Base-by-base conservation (phyloP, 2,797 vertebrate species). In the Fringilla coelebs region DNA sequence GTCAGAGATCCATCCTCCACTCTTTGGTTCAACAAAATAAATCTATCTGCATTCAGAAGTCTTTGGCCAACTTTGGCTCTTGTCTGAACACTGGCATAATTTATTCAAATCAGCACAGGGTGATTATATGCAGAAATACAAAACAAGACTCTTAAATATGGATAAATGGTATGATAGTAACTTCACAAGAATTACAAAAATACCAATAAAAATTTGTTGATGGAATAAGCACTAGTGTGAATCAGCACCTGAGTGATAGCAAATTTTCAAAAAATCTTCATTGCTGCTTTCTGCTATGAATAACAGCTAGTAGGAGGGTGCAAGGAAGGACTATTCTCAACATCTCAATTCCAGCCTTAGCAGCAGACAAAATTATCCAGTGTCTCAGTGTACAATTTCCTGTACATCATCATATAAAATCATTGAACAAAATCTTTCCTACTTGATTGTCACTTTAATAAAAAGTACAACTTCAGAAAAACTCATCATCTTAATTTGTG, bases 221-320 rank as follows among this genome's bases (percentile, higher is more conserved):
- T 66, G 36, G 54, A 77, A 77, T 38, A 91, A 57, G 18, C 43
- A 55, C 43, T 34, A 52, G 9, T 36, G 45, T 63, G 74, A 94
- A 85, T 71, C 85, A 91, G 89, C 71, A 94, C 81, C 96, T 95
- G 86, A 87, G n/a, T 15, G 29, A 85, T 4, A 81, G 49, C 7
- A 71, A 86, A 62, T 55, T 88, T 84, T 78, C 4, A 28, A 66
- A 73, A 77, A 93, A 52, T 7, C 58, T 40, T 41, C 52, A 79
- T 63, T 15, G 34, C 34, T 71, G 48, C 46, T 92, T 80, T 34
- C 60, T 93, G 67, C 83, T 93, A 71, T 90, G 67, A 94, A 96
- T 91, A 96, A 85, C 83, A 94, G 57, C 41, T 57, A 46, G 94
- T 93, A 85, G 93, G 93, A 90, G 54, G 83, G 48, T 94, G 78